These are phyloP conservation scores for Ooceraea biroi DNA, from an alignment of 1,140 invertebrate genomes.

Conservation along the genomic window DNA sequence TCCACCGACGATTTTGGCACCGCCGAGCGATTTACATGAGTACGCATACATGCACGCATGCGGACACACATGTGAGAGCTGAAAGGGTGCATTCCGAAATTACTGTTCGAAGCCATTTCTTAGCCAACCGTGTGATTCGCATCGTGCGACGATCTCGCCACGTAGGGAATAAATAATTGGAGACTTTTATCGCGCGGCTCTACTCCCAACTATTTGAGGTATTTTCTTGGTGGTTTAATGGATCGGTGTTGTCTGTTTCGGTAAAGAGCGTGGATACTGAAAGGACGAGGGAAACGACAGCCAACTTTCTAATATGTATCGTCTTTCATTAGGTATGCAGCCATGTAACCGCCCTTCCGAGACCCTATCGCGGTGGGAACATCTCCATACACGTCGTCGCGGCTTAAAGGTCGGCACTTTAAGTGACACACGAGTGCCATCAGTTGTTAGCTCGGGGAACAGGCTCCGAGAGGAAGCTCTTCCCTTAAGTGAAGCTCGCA, in stretches of 20 bases:
- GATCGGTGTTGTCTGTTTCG: not conserved
- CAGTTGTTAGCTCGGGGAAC: conserved; percentile 56
- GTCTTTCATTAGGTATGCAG: conserved; percentile 70
- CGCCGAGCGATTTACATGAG: conserved; percentile 8
- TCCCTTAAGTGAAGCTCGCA: conserved; percentile 60
- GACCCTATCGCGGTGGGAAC: conserved; percentile 49
- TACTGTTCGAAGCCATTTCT: conserved; percentile 37
- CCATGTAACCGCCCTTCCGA: conserved; percentile 64
- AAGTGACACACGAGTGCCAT: conserved; percentile 64
- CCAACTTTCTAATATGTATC: conserved; percentile 51
- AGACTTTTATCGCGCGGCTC: not conserved
- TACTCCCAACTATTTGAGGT: too few species aligned
- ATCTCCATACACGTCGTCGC: conserved; percentile 64
- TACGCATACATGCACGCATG: too few species aligned
- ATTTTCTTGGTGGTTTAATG: not conserved
- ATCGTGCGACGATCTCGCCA: not conserved
- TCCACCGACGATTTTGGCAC: not conserved
- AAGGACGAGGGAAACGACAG: conserved; percentile 7
- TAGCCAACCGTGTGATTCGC: conserved; percentile 11
- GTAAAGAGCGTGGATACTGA: not conserved
- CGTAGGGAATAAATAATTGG: not conserved
- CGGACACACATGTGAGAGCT: not conserved
- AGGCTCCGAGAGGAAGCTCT: conserved; percentile 20
- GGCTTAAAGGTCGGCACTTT: conserved; percentile 63
- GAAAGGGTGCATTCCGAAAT: conserved; percentile 31